These are phyloP conservation scores for Neoscelio sp. DNA, from an alignment of 2,888 invertebrate genomes.

Conservation along the genomic window DNA sequence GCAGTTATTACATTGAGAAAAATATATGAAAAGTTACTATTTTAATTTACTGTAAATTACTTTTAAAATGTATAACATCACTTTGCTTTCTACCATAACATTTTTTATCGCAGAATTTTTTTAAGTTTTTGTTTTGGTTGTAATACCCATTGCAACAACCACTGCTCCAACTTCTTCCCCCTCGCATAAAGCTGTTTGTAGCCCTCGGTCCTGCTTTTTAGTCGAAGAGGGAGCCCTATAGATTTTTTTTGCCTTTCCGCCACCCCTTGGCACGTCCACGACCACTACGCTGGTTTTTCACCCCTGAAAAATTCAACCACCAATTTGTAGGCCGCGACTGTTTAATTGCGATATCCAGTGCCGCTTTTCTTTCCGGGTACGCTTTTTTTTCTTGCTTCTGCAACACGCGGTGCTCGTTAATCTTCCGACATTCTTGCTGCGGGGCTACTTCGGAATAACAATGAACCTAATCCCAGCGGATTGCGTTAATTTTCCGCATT, in stretches of 20 bases:
- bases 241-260: conserved; percentile 80
- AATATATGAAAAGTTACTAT: too few species aligned
- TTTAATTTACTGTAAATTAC: too few species aligned
- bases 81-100: too few species aligned
- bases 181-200: conserved; percentile 65
- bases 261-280: conserved; percentile 72
- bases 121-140: conserved; percentile 77
- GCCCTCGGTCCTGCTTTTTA: conserved; percentile 68
- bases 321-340: conserved; percentile 79
- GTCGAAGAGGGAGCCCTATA: conserved; percentile 78
- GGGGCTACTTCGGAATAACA: conserved; percentile 73
- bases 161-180: conserved; percentile 74
- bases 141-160: conserved; percentile 73
- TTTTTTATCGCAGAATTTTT: conserved; percentile 1
- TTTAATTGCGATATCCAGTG: conserved; percentile 81
- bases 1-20: too few species aligned
- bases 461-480: conserved; percentile 75
- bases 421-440: conserved; percentile 64
- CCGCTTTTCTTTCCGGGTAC: conserved; percentile 65
- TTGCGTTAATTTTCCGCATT: conserved; percentile 70
- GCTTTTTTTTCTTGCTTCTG: conserved; percentile 46
- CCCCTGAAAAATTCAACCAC: conserved; percentile 79
- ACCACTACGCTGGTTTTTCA: conserved; percentile 68
- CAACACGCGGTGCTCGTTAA: conserved; percentile 64
- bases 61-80: too few species aligned